phyloP scores from a whole-genome alignment of 2,113 vertebrate species.

The Puntigrus tetrazona region DNA sequence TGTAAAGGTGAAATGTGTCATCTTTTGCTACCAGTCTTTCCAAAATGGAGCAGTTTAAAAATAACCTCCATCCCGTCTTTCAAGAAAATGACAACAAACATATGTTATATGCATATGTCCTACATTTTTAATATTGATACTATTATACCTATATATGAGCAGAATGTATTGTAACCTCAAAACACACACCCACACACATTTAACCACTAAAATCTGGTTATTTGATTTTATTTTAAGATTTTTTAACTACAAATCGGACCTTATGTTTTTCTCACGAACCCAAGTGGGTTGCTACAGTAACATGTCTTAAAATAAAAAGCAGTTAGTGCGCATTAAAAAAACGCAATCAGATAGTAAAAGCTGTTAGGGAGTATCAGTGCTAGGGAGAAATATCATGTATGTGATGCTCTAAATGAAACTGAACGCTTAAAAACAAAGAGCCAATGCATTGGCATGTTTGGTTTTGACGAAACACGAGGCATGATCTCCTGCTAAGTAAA shows the following conservation, averaged over 20 bases:
- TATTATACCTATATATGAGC: no score
- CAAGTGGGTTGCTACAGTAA: background rate
- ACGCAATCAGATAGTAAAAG: background rate
- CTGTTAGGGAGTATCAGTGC: background rate
- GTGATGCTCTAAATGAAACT: background rate
- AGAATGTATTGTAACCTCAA: no score
- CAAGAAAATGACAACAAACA: no score
- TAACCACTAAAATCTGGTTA: background rate
- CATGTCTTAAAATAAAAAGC: background rate
- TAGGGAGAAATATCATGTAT: background rate
- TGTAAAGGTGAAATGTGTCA: background rate
- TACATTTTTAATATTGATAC: no score
- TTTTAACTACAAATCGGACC: background rate
- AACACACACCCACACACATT: background rate
- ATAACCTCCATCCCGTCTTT: background rate
- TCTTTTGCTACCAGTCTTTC: background rate
- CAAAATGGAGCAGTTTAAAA: background rate
- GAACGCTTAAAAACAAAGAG: background rate
- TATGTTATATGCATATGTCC: no score
- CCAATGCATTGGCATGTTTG: background rate
- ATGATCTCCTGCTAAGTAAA: conserved; percentile 11
- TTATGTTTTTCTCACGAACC: background rate
- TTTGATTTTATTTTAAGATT: background rate
- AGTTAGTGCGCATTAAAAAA: background rate
- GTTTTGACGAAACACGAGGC: background rate